These are phyloP conservation scores for Noctua comes DNA, from an alignment of 2,888 invertebrate genomes.

Conservation along the genomic window DNA sequence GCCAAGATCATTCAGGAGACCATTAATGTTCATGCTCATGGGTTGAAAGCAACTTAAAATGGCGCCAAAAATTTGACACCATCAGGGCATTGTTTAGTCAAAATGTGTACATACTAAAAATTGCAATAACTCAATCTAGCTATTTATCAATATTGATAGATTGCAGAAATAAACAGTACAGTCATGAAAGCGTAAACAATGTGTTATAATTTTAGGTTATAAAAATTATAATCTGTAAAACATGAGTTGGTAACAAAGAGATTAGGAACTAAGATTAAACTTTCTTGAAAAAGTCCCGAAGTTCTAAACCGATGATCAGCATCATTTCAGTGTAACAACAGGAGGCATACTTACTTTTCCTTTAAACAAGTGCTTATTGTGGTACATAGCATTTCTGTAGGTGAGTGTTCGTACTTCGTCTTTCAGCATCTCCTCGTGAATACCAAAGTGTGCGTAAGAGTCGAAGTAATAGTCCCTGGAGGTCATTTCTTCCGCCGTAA, in stretches of 20 bases:
- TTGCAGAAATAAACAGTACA: background rate
- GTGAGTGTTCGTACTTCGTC: constrained; percentile 99
- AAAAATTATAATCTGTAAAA: constrained; percentile 24
- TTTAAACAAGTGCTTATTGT: constrained; percentile 99
- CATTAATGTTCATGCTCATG: background rate
- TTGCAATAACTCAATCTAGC: background rate
- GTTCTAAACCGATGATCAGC: background rate
- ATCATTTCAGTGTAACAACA: constrained; percentile 1
- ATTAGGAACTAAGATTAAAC: background rate
- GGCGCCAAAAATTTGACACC: constrained; percentile 43
- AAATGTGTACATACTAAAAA: background rate
- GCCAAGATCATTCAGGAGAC: background rate
- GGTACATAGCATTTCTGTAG: constrained; percentile 99
- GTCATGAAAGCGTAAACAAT: constrained; percentile 42
- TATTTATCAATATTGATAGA: background rate
- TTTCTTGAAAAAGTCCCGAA: background rate
- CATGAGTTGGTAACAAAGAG: constrained; percentile 54
- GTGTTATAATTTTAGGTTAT: constrained; percentile 55
- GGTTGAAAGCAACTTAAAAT: constrained; percentile 33
- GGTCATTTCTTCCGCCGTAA: constrained; percentile 98
- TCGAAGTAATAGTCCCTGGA: constrained; percentile 99
- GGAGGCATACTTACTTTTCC: constrained; percentile 91
- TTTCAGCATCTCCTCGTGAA: constrained; percentile 99
- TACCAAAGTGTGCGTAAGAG: constrained; percentile 99
- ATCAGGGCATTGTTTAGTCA: background rate